Base-by-base conservation (phyloP, 2,113 vertebrate genomes). In the Tympanuchus pallidicinctus region DNA sequence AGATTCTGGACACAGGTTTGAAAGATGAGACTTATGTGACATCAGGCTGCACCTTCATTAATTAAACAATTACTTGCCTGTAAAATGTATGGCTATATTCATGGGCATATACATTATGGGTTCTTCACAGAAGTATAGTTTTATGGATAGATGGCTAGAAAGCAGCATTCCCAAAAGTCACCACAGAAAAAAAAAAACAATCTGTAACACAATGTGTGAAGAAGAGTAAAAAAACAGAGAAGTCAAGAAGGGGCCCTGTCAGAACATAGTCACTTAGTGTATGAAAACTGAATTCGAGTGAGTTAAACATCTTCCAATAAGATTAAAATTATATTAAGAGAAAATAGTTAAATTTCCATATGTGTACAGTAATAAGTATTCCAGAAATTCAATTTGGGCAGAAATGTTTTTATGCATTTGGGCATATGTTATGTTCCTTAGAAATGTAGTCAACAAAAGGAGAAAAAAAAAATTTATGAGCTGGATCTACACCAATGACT, bases 361-460 rank as follows among this genome's bases (percentile, higher is more conserved):
- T 45, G 57, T 13, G 21, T 14, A 59, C 34, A 36, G 10, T 34
- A 81, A 48, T 42, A 86, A 71, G 11, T 38, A 74, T 28, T 83
- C 42, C 76, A 93, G 56, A 93, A 88, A 80, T n/a, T 71, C 27
- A 86, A 10, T 54, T 90, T 50, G 70, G 50, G 70, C 6, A 86
- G 52, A 86, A 94, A 63, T 18, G 42, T 38, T 81, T 50, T 86
- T 30, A 86, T 77, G 56, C 21, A 74, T 71, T 66, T 93, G 52
- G 38, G 57, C 65, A 94, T 3, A 60, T 47, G 40, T 28, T 36
- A 3, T 16, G 38, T 67, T 88, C 56, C 27, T 79, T 64, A 38
- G 38, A 75, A 89, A 84, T 28, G 13, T 0, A 74, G 74, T 6
- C 64, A 47, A 86, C 38, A 32, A 42, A 42, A 19, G 61, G 45